Base-by-base conservation (phyloP, 2,797 vertebrate genomes). In the Balearica regulorum region DNA sequence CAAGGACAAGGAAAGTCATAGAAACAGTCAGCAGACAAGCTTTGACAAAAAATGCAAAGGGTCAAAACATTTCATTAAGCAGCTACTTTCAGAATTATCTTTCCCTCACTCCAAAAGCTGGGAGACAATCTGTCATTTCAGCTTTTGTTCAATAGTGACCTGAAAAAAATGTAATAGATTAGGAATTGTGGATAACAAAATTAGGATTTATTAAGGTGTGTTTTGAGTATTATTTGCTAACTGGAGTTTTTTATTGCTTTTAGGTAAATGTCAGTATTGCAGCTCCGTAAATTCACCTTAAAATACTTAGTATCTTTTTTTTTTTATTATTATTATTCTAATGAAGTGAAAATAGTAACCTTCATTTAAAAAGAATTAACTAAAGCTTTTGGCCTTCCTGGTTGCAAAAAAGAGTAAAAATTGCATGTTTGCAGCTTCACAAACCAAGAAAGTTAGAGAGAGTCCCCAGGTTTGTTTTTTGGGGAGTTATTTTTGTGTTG, bases 1-100 rank as follows among this genome's bases (percentile, higher is more conserved):
- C 92, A 96, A 95, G 94, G 87, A 89, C 91, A 77, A 87, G 49
- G 73, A 90, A 96, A 94, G 93, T 91, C 93, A 87, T 0, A 22
- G 72, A 46, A 84, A 48, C 48, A 79, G 65, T 11, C 51, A 89
- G 70, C 65, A 81, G 57, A 71, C 15, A 41, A 64, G 51, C 43
- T 75, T 77, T 66, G 80, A 91, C 60, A 72, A 58, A 88, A 82
- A 46, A 46, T 51, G 46, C 60, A 39, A 66, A 68, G 61, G 41
- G 76, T 88, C 84, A 86, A 57, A 94, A 5, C 24, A 76, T 87
- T 92, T 95, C 72, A 88, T 91, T 93, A 69, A 89, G 82, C 37
- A 80, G 44, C 35, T 75, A 54, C 72, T 72, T 71, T 64, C 82
- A 75, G 69, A 92, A 90, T 85, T 68, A 68, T 71, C 48, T 53